Conservation (phyloP, 2,888 invertebrate species). For the Trichopria drosophilae region DNA sequence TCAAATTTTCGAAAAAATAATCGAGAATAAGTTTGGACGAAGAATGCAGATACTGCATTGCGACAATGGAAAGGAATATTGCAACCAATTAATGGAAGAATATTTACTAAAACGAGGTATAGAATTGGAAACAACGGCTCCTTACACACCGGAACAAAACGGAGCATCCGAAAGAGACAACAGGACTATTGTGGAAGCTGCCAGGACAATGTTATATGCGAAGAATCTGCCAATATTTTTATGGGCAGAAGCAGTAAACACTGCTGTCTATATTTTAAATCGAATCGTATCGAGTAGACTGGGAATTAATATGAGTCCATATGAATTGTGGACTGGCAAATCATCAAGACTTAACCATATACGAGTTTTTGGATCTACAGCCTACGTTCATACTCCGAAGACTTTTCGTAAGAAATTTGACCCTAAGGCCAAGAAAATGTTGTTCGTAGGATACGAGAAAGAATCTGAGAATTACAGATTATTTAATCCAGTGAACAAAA, state of each 20-base stretch:
- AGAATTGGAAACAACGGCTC: constrained; percentile 15
- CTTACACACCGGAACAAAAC: constrained; percentile 15
- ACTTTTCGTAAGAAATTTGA: constrained; percentile 28
- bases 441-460: constrained; percentile 30
- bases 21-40: neutral
- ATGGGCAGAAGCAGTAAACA: constrained; percentile 27
- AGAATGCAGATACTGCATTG: constrained; percentile 14
- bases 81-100: constrained; percentile 8
- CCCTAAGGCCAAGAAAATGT: constrained; percentile 10
- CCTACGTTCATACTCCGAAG: constrained; percentile 26
- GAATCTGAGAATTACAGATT: constrained; percentile 21
- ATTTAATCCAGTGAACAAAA: constrained; percentile 18
- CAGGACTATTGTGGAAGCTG: constrained; percentile 29
- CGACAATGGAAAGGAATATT: constrained; percentile 31
- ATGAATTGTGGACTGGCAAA: constrained; percentile 21
- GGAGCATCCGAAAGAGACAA: constrained; percentile 26
- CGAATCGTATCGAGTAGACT: constrained; percentile 3
- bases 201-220: constrained; percentile 31
- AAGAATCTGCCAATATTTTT: constrained; percentile 32
- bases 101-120: constrained; percentile 26
- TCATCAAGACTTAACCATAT: constrained; percentile 17
- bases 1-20: constrained; percentile 12
- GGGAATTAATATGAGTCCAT: constrained; percentile 11
- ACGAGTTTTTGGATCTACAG: constrained; percentile 18
- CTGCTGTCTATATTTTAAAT: constrained; percentile 29